A percentile compares a stretch with the other conserved stretches of the same genome.
Conservation (phyloP, 2,113 vertebrate species). For the Alexandromys fortis region DNA sequence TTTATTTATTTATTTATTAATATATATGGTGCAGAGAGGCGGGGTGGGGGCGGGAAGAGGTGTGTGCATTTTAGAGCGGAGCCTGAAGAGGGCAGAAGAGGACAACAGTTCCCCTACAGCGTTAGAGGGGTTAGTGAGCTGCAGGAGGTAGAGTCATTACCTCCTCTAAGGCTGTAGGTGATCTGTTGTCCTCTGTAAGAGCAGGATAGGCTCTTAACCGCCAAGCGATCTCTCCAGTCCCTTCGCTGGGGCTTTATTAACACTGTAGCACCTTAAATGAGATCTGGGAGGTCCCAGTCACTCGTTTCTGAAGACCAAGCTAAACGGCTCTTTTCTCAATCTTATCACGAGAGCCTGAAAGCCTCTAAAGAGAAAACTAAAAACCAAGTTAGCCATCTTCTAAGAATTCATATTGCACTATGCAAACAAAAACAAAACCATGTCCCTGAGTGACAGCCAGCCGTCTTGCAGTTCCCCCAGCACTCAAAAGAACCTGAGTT, state of each 20-base stretch:
- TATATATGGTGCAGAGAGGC: too few species aligned
- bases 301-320: background rate
- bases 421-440: background rate
- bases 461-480: background rate
- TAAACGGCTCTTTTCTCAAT: background rate
- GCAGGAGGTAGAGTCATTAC: background rate
- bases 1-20: background rate
- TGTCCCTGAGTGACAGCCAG: background rate
- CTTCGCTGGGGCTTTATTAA: background rate
- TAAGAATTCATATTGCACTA: background rate
- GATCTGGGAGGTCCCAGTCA: too few species aligned
- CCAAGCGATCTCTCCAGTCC: background rate
- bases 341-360: background rate
- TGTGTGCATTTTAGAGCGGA: background rate
- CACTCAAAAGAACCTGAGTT: background rate
- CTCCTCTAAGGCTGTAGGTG: too few species aligned
- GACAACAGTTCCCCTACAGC: background rate
- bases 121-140: background rate
- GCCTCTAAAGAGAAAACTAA: background rate
- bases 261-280: background rate
- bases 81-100: background rate
- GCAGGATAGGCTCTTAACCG: background rate
- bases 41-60: too few species aligned
- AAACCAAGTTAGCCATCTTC: background rate
- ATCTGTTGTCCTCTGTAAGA: background rate